A percentile compares a stretch with the other conserved stretches of the same genome.
Evolutionary conservation across 2,888 invertebrate species (phyloP).

Genomic region (Chloroclysta siterata): DNA sequence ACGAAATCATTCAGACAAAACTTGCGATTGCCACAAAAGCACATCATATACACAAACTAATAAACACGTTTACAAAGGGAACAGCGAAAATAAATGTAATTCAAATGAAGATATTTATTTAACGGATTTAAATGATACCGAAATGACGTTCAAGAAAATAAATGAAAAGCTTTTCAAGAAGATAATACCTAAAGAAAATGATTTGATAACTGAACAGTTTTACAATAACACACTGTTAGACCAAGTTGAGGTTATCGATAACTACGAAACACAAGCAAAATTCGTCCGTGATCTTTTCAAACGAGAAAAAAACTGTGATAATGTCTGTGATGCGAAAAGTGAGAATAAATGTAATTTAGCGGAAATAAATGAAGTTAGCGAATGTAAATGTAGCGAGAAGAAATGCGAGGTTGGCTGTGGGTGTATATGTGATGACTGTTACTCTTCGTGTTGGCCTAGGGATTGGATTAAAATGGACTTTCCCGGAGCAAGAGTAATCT

Average conservation of each 20-base stretch:
- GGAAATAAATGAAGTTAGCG: slow-evolving; percentile 34
- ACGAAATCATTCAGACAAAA: slow-evolving; percentile 52
- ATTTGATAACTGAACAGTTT: slow-evolving; percentile 69
- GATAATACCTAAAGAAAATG: slow-evolving; percentile 62
- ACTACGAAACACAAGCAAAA: slow-evolving; percentile 69
- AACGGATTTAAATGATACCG: slow-evolving; percentile 40
- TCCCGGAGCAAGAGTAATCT: slow-evolving; percentile 90
- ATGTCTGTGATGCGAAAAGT: slow-evolving; percentile 22
- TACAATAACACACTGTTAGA: slow-evolving; percentile 65
- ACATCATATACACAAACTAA: slow-evolving; percentile 20
- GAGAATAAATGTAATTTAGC: neutral
- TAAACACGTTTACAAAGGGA: neutral
- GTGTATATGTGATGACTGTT: slow-evolving; percentile 76
- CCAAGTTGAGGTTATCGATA: slow-evolving; percentile 58
- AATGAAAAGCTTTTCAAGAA: slow-evolving; percentile 57
- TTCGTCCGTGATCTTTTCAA: slow-evolving; percentile 73
- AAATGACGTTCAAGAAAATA: slow-evolving; percentile 49
- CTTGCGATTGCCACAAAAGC: slow-evolving; percentile 53
- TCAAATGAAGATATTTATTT: slow-evolving; percentile 31
- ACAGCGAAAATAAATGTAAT: slow-evolving; percentile 28
- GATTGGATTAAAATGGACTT: slow-evolving; percentile 94
- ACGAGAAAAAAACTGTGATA: slow-evolving; percentile 40
- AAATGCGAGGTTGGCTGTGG: slow-evolving; percentile 70
- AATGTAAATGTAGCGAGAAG: slow-evolving; percentile 52
- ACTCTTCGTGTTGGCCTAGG: slow-evolving; percentile 91